A percentile compares a stretch with the other conserved stretches of the same genome.
Evolutionary conservation across 2,113 vertebrate genomes (phyloP).

Genomic region (Indri indri): DNA sequence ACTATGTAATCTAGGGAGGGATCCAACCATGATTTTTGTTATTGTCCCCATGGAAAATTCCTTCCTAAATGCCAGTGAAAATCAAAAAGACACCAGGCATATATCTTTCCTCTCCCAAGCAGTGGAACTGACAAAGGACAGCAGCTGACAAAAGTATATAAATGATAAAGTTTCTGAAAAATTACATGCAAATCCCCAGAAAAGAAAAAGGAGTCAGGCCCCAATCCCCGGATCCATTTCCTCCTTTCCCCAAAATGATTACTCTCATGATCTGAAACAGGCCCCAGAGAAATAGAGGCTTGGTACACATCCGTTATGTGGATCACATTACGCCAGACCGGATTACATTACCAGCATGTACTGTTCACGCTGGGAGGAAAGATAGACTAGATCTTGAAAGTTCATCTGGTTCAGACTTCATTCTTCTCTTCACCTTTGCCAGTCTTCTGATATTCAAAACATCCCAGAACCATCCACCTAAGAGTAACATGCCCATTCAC

Average conservation of each 20-base stretch:
- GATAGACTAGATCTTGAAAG: not conserved
- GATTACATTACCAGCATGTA: fast-evolving
- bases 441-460: not conserved
- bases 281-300: not conserved
- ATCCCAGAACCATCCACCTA: not conserved
- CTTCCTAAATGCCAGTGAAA: not conserved
- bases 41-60: not conserved
- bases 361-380: not conserved
- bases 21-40: not conserved
- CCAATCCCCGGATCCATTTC: too few species aligned
- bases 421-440: too few species aligned
- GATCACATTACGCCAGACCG: not conserved
- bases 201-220: not conserved
- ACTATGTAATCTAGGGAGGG: not conserved
- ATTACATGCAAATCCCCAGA: not conserved
- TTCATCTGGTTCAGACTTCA: too few species aligned
- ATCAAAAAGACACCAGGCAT: not conserved
- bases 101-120: not conserved
- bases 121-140: not conserved
- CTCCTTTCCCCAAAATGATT: not conserved
- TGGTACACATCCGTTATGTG: fast-evolving
- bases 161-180: not conserved
- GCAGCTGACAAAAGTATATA: not conserved
- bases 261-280: not conserved
- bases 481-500: not conserved